These are phyloP conservation scores for Calameuta pallipes DNA, from an alignment of 2,888 invertebrate species.

Conservation along the genomic window DNA sequence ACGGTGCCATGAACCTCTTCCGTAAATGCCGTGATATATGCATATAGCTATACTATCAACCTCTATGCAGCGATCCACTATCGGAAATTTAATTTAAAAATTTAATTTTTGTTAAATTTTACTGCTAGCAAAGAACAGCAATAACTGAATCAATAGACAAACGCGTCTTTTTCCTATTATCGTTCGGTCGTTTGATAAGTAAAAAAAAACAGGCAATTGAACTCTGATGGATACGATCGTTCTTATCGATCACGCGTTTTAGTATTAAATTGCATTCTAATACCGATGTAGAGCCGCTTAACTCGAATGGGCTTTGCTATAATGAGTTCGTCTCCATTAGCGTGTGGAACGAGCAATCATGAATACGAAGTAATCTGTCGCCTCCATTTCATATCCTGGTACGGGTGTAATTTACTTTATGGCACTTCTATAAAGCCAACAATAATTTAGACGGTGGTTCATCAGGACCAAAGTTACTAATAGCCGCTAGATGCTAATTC, in stretches of 20 bases:
- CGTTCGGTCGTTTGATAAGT: neutral
- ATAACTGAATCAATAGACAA: neutral
- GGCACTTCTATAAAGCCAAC: neutral
- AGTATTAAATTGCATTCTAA: neutral
- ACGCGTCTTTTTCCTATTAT: neutral
- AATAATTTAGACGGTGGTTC: neutral
- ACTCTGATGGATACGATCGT: neutral
- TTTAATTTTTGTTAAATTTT: neutral
- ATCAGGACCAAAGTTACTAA: neutral
- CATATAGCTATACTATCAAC: neutral
- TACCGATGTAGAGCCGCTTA: neutral
- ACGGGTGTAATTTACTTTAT: constrained; percentile 1
- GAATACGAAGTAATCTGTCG: neutral
- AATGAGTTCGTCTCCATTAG: constrained; percentile 3
- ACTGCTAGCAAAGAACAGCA: neutral
- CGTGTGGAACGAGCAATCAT: neutral
- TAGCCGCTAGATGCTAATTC: neutral
- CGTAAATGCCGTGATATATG: constrained; percentile 12
- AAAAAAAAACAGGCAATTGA: neutral
- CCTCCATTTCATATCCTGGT: neutral
- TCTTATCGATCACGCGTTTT: neutral
- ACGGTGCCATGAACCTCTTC: constrained; percentile 36
- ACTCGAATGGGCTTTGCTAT: neutral
- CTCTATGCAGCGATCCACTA: neutral
- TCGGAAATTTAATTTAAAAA: neutral